A percentile compares a stretch with the other conserved stretches of the same genome.
Evolutionary conservation across 1,140 invertebrate species (phyloP).

Genomic region (Euwallacea fornicatus): DNA sequence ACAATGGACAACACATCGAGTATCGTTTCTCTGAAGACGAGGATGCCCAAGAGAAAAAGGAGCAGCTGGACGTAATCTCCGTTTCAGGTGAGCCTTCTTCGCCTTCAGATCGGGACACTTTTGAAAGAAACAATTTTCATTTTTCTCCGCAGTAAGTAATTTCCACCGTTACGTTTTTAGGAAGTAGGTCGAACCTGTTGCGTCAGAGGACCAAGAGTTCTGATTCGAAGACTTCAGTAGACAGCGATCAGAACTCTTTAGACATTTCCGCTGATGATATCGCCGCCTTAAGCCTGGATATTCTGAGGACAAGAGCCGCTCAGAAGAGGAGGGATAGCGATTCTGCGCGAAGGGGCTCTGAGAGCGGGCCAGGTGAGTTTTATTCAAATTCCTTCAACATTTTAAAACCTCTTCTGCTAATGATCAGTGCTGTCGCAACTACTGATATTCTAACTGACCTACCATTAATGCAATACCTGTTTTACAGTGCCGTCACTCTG

Average conservation of each 20-base stretch:
- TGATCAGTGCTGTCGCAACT: too few relatives aligned
- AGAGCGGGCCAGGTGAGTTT: conserved; percentile 57
- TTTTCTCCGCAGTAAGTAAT: neutral
- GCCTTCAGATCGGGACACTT: conserved; percentile 4
- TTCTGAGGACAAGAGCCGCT: conserved; percentile 43
- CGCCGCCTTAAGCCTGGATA: conserved; percentile 46
- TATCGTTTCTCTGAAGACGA: conserved; percentile 58
- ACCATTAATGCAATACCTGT: too few relatives aligned
- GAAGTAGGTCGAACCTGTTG: conserved; percentile 44
- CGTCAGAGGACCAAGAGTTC: conserved; percentile 48
- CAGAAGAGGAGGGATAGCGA: conserved; percentile 49
- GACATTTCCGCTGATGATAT: conserved; percentile 49
- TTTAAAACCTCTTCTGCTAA: too few relatives aligned
- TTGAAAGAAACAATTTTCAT: neutral
- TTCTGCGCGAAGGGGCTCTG: conserved; percentile 56
- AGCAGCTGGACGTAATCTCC: conserved; percentile 47
- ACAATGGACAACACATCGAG: conserved; percentile 60
- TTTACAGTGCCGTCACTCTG: too few relatives aligned
- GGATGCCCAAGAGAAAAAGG: conserved; percentile 48
- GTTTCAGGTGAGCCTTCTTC: conserved; percentile 47
- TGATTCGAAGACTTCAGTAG: conserved; percentile 50
- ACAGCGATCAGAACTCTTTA: conserved; percentile 41
- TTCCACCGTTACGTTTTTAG: conserved; percentile 32
- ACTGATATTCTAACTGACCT: too few relatives aligned
- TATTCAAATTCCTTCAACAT: neutral